Base-by-base conservation (phyloP, 2,113 vertebrate genomes). In the Herpailurus yagouaroundi region DNA sequence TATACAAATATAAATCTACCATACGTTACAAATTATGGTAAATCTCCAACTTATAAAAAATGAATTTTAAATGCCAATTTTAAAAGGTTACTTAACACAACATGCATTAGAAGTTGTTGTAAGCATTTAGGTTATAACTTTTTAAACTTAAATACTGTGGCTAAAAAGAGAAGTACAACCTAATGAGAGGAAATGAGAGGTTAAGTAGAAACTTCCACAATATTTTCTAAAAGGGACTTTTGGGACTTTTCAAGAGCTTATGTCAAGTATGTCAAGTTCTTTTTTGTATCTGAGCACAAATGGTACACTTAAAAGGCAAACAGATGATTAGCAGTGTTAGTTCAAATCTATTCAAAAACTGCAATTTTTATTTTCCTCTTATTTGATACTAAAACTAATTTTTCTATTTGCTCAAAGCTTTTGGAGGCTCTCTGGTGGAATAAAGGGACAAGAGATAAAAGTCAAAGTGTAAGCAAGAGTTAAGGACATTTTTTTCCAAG, bases 261-360 rank as follows among this genome's bases (percentile, higher is more conserved):
- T 50, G 50, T 88, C 31, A 77, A 90, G 25, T 85, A 90, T 25
- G 48, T 38, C 57, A 82, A 74, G 10, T 31, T n/a, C 27, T 76
- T 91, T 93, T 83, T 82, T 15, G 71, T 79, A 91, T 55, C 4
- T 88, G 50, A 79, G 50, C 60, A 91, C 4, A 87, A 76, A 82
- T 38, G 5, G 63, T 36, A 27, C 50, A 91, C 36, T 91, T 86
- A 74, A 86, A 91, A 96, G 82, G 33, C 13, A 87, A 77, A 76
- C 12, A 57, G 33, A 71, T 93, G 18, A 95, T 81, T 18, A 82
- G 33, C 19, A 94, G 79, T 36, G 36, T 21, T 69, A 91, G 29
- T 88, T 91, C n/a, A 95, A 82, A 19, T 87, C 60, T 63, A 63
- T 27, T 68, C 29, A 94, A 83, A 94, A 88, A 63, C 11, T 81